A percentile compares a stretch with the other conserved stretches of the same genome.
These are phyloP conservation scores for Timema cristinae DNA, from an alignment of 2,888 invertebrate genomes.

Conservation along the genomic window DNA sequence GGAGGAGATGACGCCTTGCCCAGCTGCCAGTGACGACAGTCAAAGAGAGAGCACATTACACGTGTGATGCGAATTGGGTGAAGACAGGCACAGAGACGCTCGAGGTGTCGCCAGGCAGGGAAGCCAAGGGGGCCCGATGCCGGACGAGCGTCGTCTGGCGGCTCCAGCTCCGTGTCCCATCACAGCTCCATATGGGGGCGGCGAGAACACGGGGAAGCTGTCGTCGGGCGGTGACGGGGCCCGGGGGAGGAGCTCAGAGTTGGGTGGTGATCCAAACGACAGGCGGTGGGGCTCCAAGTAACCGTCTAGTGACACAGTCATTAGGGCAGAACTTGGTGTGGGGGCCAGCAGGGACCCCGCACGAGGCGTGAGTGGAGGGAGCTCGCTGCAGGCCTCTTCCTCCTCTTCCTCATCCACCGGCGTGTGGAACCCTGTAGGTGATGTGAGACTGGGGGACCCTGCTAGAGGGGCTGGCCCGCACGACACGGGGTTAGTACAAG, in stretches of 20 bases:
- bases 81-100: slow-evolving; percentile 71
- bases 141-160: slow-evolving; percentile 45
- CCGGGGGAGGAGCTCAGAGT: slow-evolving; percentile 59
- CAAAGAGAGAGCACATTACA: slow-evolving; percentile 54
- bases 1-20: no score
- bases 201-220: slow-evolving; percentile 80
- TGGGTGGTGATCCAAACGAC: slow-evolving; percentile 74
- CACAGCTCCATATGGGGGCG: slow-evolving; percentile 62
- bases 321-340: slow-evolving; percentile 72
- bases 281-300: slow-evolving; percentile 80
- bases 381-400: slow-evolving; percentile 43
- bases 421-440: slow-evolving; percentile 73
- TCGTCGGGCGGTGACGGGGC: slow-evolving; percentile 67
- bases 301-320: slow-evolving; percentile 80
- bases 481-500: no score
- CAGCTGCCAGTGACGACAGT: no score
- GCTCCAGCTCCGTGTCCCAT: slow-evolving; percentile 40
- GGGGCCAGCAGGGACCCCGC: slow-evolving; percentile 50
- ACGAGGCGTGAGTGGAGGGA: slow-evolving; percentile 48
- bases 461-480: slow-evolving; percentile 26
- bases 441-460: slow-evolving; percentile 44
- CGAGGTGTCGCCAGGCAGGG: slow-evolving; percentile 56
- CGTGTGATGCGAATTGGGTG: slow-evolving; percentile 84
- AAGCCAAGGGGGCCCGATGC: slow-evolving; percentile 51
- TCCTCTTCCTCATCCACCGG: slow-evolving; percentile 57